These are phyloP conservation scores for Trachelus iudaicus DNA, from an alignment of 2,888 invertebrate species.

Conservation along the genomic window DNA sequence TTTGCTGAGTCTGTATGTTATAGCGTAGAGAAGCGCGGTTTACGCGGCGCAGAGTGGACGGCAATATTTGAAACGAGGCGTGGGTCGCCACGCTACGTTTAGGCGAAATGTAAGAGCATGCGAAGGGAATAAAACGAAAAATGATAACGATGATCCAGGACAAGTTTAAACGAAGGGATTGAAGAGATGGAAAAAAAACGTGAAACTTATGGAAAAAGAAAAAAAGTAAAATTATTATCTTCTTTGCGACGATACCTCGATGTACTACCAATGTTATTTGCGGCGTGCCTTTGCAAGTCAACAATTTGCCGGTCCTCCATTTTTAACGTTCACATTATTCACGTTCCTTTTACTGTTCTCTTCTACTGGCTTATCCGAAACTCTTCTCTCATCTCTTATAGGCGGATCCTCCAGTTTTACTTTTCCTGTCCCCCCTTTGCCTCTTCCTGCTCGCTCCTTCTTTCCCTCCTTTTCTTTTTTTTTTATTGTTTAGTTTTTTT, in stretches of 20 bases:
- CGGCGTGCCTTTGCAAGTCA: background rate
- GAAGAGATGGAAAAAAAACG: background rate
- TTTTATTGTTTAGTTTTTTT: conserved; percentile 22
- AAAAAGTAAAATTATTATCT: background rate
- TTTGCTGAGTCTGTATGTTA: background rate
- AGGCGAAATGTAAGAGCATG: background rate
- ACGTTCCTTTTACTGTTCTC: background rate
- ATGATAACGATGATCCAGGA: background rate
- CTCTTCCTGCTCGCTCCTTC: background rate
- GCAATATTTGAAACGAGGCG: background rate
- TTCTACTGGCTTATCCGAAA: background rate
- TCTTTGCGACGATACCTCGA: background rate
- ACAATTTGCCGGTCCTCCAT: background rate
- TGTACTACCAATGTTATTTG: conserved; percentile 1
- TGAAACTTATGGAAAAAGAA: background rate
- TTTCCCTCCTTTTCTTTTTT: conserved; percentile 5
- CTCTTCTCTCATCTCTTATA: background rate
- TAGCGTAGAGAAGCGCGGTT: background rate
- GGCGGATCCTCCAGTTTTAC: background rate
- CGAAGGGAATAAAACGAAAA: background rate
- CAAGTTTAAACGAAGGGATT: background rate
- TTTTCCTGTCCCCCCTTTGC: background rate
- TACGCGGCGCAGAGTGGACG: background rate
- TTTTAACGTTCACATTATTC: background rate
- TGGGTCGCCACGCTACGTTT: background rate